A percentile compares a stretch with the other conserved stretches of the same genome.
Conservation (phyloP, 2,888 invertebrate genomes). For the Platypus cylindrus region DNA sequence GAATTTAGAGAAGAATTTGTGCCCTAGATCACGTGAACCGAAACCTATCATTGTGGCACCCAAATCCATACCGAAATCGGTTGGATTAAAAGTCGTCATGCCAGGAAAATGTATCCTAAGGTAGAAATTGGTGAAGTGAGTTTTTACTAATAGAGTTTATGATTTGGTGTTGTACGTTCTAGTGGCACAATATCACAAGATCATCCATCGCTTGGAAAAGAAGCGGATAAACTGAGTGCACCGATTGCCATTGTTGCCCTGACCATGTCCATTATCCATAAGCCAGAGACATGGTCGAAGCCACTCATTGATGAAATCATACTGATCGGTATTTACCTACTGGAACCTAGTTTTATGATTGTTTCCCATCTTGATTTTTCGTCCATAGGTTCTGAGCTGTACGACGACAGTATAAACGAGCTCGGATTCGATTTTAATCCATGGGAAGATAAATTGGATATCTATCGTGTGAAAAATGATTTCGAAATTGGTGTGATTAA, state of each 20-base stretch:
- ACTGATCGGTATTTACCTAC: conserved; percentile 37
- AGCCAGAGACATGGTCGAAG: conserved; percentile 45
- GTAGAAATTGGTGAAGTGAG: conserved; percentile 1
- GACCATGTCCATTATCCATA: conserved; percentile 46
- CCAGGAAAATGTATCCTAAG: conserved; percentile 31
- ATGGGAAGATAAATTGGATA: conserved; percentile 42
- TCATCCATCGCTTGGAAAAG: conserved; percentile 39
- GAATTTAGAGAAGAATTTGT: conserved; percentile 19
- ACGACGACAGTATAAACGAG: conserved; percentile 37
- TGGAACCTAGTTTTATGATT: too few species aligned
- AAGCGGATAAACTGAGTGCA: conserved; percentile 40
- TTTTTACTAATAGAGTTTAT: conserved; percentile 1
- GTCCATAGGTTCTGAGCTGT: conserved; percentile 36
- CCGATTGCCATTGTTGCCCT: conserved; percentile 44
- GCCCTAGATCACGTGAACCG: conserved; percentile 24
- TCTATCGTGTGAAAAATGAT: conserved; percentile 32
- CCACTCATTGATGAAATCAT: conserved; percentile 45
- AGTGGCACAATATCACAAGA: conserved; percentile 40
- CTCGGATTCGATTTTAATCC: conserved; percentile 43
- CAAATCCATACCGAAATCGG: conserved; percentile 15
- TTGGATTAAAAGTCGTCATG: conserved; percentile 20
- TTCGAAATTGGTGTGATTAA: conserved; percentile 36
- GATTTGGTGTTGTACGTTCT: conserved; percentile 22
- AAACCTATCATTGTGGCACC: conserved; percentile 15
- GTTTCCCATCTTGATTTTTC: too few species aligned